Percentiles rank a stretch among this genome's conserved stretches.
Conservation (phyloP, 1,140 invertebrate genomes). For the Batillaria attramentaria region DNA sequence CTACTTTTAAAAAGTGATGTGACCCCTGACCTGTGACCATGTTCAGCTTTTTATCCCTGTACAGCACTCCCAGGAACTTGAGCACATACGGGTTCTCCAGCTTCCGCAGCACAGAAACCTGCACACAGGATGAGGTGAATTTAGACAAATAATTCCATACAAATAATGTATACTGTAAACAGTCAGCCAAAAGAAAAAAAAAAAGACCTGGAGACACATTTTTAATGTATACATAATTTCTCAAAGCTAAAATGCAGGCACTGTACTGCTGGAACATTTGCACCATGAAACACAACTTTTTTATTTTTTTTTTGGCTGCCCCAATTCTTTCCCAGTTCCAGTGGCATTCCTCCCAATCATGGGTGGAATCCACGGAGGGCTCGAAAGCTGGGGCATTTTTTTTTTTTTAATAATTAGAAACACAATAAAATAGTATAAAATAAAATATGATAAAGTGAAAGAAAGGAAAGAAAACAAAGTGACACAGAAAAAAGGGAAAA, state of each 20-base stretch:
- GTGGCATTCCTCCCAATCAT: no score
- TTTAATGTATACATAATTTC: conserved; percentile 9
- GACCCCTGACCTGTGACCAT: conserved; percentile 78
- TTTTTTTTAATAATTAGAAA: neutral
- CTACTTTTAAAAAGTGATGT: no score
- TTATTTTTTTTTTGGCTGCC: no score
- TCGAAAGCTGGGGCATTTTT: no score
- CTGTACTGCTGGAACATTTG: neutral
- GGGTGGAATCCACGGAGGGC: no score
- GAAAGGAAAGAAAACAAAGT: neutral
- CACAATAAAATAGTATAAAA: neutral
- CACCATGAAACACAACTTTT: neutral
- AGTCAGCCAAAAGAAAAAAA: neutral
- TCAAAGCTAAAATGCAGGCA: neutral
- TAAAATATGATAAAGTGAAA: neutral
- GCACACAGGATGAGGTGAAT: conserved; percentile 35
- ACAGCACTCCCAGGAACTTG: conserved; percentile 92
- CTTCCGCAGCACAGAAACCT: conserved; percentile 90
- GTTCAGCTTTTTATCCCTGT: conserved; percentile 92
- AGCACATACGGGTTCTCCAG: conserved; percentile 92
- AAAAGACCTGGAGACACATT: neutral
- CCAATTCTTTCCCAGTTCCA: no score
- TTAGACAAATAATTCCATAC: neutral
- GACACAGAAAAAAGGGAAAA: neutral
- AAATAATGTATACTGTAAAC: conserved; percentile 8